A percentile compares a stretch with the other conserved stretches of the same genome.
phyloP scores from a whole-genome alignment of 2,888 invertebrate genomes.

The Horisme vitalbata region DNA sequence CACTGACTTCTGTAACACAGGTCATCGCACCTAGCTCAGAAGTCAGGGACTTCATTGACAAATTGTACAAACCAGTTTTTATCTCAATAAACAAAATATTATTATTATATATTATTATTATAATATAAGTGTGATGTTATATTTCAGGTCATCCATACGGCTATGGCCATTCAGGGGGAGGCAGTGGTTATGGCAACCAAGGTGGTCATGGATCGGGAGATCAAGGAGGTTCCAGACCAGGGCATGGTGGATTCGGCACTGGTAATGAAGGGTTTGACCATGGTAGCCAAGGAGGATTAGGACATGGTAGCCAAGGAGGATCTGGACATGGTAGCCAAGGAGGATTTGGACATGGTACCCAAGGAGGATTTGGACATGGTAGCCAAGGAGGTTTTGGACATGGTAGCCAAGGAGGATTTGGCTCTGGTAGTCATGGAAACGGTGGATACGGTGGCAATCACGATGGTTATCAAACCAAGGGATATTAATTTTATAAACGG shows the following conservation, averaged over 20 bases:
- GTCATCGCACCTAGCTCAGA: too few species aligned
- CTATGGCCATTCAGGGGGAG: constrained; percentile 10
- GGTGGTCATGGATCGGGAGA: too few species aligned
- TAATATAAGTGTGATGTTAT: too few species aligned
- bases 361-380: constrained; percentile 16
- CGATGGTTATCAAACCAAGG: too few species aligned
- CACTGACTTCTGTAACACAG: too few species aligned
- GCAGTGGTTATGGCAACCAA: constrained; percentile 6
- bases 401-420: constrained; percentile 11
- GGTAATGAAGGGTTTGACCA: constrained; percentile 19
- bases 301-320: constrained; percentile 11
- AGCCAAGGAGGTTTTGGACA: constrained; percentile 12
- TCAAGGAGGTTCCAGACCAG: too few species aligned
- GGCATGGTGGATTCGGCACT: constrained; percentile 10
- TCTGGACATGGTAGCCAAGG: constrained; percentile 5
- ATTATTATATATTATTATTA: too few species aligned
- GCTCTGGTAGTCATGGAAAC: constrained; percentile 1
- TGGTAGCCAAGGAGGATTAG: constrained; percentile 12
- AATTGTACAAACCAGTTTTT: too few species aligned
- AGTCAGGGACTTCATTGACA: too few species aligned
- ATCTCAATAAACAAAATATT: too few species aligned
- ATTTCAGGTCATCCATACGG: constrained; percentile 18
- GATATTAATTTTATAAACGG: too few species aligned
- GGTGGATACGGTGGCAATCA: neutral
- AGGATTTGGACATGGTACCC: constrained; percentile 3